Base-by-base conservation (phyloP, 2,888 invertebrate species). In the Troides aeacus region DNA sequence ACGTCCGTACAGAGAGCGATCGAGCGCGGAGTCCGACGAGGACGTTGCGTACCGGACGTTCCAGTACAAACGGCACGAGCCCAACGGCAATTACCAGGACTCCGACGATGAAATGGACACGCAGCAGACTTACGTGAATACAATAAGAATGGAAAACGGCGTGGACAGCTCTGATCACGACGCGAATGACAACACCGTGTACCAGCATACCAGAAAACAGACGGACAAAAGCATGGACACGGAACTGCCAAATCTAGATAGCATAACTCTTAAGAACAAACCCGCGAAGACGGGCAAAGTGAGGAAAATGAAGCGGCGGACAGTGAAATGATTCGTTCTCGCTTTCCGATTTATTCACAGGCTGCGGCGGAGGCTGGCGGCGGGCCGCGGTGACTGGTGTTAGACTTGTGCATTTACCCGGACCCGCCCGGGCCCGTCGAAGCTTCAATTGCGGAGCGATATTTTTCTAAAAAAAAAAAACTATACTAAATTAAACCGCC, bases 291-390 rank as follows among this genome's bases (percentile, higher is more conserved):
- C 76, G 69, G 83, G 87, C 17, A 90, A 84, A 87, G 86, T 88
- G 83, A 87, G 88, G 80, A 89, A 79, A 80, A 75, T 79, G 23
- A 88, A 81, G 81, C 81, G 84, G 76, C 81, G 90, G 83, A 89
- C 90, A 74, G 86, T 88, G 71, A 92, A 92, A 92, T 93, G 93
- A 93, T 92, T 91, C 72, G 81, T 88, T 86, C 81, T 89, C 71
- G 89, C 89, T 76, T 85, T 88, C 75, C 88, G 87, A 81, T 92
- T 90, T 79, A 87, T 92, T 76, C 85, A 90, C 77, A 84, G 89
- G 78, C 79, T 91, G 82, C 82, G 83, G 77, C 82, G 75, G 15
- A 53, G 30, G 60, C 6, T 39, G 24, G 39, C 50, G 59, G 36
- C 56, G 66, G 18, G 36, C 36, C 24, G 21, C 17, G 61, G 64